These are phyloP conservation scores for Eptatretus atami DNA, from an alignment of 2,797 vertebrate genomes.

Conservation along the genomic window DNA sequence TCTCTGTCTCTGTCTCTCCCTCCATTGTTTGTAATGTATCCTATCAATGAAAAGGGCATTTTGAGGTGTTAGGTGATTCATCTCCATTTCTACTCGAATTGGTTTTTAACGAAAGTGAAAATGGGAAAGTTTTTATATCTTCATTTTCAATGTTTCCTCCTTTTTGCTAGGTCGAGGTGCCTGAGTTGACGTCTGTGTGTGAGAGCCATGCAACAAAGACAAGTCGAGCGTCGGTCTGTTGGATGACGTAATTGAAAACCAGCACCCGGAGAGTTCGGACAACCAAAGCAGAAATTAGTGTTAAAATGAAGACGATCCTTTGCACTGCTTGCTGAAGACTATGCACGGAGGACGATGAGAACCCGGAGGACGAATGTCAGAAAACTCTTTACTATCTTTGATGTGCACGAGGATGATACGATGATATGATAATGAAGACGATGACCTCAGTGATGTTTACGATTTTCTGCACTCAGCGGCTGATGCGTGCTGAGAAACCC, in stretches of 20 bases:
- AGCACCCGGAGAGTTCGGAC: neutral
- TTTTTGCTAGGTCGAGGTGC: constrained; percentile 25
- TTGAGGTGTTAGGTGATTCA: too few relatives aligned
- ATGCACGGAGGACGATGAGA: constrained; percentile 37
- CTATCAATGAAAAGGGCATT: too few relatives aligned
- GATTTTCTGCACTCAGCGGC: constrained; percentile 55
- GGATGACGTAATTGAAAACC: neutral
- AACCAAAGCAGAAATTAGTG: constrained; percentile 12
- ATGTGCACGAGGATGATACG: constrained; percentile 8
- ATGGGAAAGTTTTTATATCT: too few relatives aligned
- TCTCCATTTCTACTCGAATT: too few relatives aligned
- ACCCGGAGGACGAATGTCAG: constrained; percentile 8
- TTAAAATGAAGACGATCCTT: constrained; percentile 19
- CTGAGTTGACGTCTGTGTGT: constrained; percentile 26
- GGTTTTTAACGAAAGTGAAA: too few relatives aligned
- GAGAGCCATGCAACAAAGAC: constrained; percentile 10
- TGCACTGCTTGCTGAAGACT: constrained; percentile 38
- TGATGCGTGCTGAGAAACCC: constrained; percentile 12
- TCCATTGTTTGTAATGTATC: too few relatives aligned
- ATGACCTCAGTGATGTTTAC: constrained; percentile 75
- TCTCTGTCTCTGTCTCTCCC: too few relatives aligned
- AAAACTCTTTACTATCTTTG: too few relatives aligned
- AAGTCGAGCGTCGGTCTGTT: constrained; percentile 6
- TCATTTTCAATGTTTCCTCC: neutral
- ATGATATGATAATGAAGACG: constrained; percentile 25